Conservation (phyloP, 2,888 invertebrate species). For the Unio pictorum region DNA sequence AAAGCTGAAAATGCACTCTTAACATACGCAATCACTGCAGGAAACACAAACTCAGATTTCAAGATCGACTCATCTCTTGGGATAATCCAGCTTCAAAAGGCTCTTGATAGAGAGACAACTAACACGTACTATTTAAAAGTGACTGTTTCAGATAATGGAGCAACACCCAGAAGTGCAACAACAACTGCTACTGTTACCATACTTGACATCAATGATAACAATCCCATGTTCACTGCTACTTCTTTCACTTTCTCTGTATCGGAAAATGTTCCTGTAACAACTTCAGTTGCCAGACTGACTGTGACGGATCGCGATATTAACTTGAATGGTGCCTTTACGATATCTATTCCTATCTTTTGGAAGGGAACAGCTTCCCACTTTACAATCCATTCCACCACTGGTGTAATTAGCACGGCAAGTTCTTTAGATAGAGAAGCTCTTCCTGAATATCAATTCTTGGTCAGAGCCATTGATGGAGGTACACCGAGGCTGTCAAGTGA, state of each 20-base stretch:
- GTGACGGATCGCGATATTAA: constrained; percentile 55
- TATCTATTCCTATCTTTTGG: constrained; percentile 32
- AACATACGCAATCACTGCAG: constrained; percentile 45
- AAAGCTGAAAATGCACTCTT: constrained; percentile 43
- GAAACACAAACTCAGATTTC: constrained; percentile 54
- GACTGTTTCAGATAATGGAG: constrained; percentile 37
- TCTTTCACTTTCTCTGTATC: constrained; percentile 44
- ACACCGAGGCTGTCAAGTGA: constrained; percentile 37
- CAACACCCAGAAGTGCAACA: constrained; percentile 26
- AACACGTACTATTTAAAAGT: constrained; percentile 44
- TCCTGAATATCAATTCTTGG: constrained; percentile 37
- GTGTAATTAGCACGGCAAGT: constrained; percentile 34
- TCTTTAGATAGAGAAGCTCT: constrained; percentile 46
- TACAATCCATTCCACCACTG: constrained; percentile 30
- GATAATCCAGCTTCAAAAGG: constrained; percentile 40
- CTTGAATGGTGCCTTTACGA: constrained; percentile 39
- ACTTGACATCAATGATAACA: constrained; percentile 57
- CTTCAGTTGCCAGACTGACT: constrained; percentile 37
- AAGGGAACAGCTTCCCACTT: constrained; percentile 41
- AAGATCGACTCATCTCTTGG: constrained; percentile 46
- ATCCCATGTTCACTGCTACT: constrained; percentile 41
- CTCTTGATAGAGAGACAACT: constrained; percentile 58
- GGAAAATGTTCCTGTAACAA: constrained; percentile 48
- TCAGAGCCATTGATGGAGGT: constrained; percentile 51
- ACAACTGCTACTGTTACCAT: constrained; percentile 47